phyloP scores from a whole-genome alignment of 2,797 vertebrate genomes.

The Sebastes cheni region DNA sequence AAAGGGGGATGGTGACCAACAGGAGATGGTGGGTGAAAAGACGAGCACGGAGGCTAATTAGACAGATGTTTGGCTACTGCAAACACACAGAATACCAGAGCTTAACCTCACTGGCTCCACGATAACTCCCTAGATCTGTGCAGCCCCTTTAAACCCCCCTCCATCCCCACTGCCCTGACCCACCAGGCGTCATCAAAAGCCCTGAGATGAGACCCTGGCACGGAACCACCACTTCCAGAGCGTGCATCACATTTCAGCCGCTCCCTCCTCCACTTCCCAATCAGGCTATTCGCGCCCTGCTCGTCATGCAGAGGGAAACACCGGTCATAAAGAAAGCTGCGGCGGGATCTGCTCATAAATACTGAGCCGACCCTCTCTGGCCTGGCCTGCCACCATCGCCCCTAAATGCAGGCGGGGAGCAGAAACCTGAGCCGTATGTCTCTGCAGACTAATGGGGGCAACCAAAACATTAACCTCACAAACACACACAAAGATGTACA shows the following conservation, averaged over 20 bases:
- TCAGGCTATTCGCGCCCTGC: constrained; percentile 45
- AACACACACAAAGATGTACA: background rate
- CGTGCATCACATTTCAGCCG: constrained; percentile 42
- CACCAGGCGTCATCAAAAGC: constrained; percentile 46
- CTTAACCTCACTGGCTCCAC: constrained; percentile 22
- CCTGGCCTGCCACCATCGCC: constrained; percentile 28
- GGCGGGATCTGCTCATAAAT: constrained; percentile 56
- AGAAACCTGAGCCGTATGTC: constrained; percentile 50
- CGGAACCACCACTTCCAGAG: constrained; percentile 29
- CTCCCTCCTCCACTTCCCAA: background rate
- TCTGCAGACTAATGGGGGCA: constrained; percentile 23
- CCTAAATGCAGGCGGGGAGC: constrained; percentile 40
- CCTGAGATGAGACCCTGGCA: constrained; percentile 37
- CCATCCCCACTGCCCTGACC: constrained; percentile 8
- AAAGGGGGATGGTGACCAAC: background rate
- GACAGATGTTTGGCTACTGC: constrained; percentile 31
- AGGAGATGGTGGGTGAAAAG: background rate
- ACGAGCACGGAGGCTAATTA: constrained; percentile 13
- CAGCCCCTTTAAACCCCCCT: constrained; percentile 11
- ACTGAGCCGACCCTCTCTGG: constrained; percentile 37
- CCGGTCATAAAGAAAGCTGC: constrained; percentile 58
- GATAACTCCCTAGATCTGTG: constrained; percentile 1
- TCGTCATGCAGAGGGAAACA: constrained; percentile 64
- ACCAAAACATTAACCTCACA: constrained; percentile 53
- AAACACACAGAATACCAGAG: constrained; percentile 46